Conservation (phyloP, 2,888 invertebrate genomes). For the Tiliacea aurago region DNA sequence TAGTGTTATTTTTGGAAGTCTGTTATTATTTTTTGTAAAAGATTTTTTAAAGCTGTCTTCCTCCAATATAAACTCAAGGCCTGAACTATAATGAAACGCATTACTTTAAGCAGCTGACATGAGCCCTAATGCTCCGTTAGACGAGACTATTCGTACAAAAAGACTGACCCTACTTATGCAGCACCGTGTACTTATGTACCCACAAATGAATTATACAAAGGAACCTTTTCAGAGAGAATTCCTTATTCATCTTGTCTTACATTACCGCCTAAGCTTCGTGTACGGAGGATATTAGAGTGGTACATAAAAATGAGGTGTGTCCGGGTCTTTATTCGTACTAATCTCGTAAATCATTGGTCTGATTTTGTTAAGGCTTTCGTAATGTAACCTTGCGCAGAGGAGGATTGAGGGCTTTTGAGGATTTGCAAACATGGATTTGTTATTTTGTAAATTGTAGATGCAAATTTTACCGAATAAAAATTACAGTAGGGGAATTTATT, state of each 20-base stretch:
- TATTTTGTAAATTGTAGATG: background rate
- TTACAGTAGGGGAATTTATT: background rate
- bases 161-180: constrained; percentile 71
- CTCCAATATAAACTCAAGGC: background rate
- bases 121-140: constrained; percentile 48
- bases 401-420: constrained; percentile 20
- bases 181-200: constrained; percentile 62
- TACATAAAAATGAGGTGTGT: constrained; percentile 44
- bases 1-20: too few relatives aligned
- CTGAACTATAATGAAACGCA: constrained; percentile 35
- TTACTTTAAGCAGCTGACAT: constrained; percentile 38
- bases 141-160: constrained; percentile 55
- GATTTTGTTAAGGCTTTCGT: constrained; percentile 25
- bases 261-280: constrained; percentile 70
- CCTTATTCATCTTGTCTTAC: constrained; percentile 74
- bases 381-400: constrained; percentile 4
- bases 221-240: constrained; percentile 68
- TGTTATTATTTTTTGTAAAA: too few relatives aligned
- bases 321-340: constrained; percentile 23
- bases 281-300: constrained; percentile 63
- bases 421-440: constrained; percentile 3
- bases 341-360: constrained; percentile 39
- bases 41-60: constrained; percentile 1
- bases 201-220: constrained; percentile 75
- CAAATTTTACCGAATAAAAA: background rate